Base-by-base conservation (phyloP, 2,888 invertebrate species). In the Myopa testacea region DNA sequence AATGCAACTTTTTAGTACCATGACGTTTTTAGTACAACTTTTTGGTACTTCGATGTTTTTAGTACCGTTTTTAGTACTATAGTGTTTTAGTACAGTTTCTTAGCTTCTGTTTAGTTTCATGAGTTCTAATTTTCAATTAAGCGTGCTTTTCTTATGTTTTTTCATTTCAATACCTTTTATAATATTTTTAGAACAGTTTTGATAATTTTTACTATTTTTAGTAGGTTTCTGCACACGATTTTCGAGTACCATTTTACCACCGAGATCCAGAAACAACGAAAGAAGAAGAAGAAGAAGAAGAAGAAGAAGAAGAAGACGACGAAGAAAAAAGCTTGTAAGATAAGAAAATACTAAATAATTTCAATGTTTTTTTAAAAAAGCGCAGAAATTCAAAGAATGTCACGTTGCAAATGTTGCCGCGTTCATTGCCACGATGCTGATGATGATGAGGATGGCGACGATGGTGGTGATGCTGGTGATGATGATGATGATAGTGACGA, bases 381-480 rank as follows among this genome's bases (percentile, higher is more conserved):
- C 40, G 75, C 72, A 67, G 75, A 74, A 71, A 80, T 80, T 80
- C 77, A 37, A 76, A 55, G 78, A 78, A 80, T 80, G 80, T 75
- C 80, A 55, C 38, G 67, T 70, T 55, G 74, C 65, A 75, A 75
- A 52, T 45, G 52, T 73, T 38, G 40, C n/a, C 37, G 70, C 70
- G 19, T 70, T 58, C 70, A 70, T 55, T 70, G 55, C 70, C 37
- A n/a, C 75, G 75, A 65, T 65, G 65, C n/a, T 62, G 45, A 45
- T 45, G 62, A 14, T 16, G 37, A 26, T 65, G 63, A 63, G 37
- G 34, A 65, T n/a, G 26, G n/a, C 26, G 12, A 60, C 40, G 19
- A 68, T 5, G 38, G 10, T 34, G 37, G 5, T 63, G 63, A 63
- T 37, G 71, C 16, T 58, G 58, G 2, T 55, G 71, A 37, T 58